Conservation (phyloP, 2,113 vertebrate genomes). For the Alethe castanea region DNA sequence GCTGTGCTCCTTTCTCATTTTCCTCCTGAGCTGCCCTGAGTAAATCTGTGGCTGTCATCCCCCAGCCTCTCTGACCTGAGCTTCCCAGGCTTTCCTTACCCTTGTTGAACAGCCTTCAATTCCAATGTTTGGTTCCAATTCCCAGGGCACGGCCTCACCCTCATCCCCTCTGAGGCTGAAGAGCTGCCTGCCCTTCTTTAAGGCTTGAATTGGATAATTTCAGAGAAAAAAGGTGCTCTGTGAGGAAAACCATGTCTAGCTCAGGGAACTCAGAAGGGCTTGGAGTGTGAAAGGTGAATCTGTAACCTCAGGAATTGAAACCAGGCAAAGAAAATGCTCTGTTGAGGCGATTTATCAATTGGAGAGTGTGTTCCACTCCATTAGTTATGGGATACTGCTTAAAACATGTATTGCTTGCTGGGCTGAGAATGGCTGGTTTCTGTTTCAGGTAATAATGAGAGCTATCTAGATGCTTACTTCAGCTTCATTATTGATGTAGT, state of each 20-base stretch:
- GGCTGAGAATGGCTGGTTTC: background rate
- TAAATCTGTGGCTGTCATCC: background rate
- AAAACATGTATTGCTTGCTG: background rate
- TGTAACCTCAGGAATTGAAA: background rate
- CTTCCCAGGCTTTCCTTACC: background rate
- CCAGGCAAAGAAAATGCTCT: background rate
- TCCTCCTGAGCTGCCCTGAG: background rate
- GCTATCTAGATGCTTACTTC: background rate
- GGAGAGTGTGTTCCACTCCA: background rate
- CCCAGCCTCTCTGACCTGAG: background rate
- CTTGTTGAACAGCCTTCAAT: background rate
- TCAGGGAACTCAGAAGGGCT: background rate
- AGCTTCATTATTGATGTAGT: background rate
- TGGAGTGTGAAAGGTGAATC: background rate
- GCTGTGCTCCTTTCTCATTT: background rate
- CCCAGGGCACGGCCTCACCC: background rate
- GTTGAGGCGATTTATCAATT: background rate
- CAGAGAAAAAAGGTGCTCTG: background rate
- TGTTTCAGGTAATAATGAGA: background rate
- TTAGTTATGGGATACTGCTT: background rate
- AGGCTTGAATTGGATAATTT: background rate
- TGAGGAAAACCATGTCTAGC: background rate
- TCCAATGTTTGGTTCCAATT: background rate
- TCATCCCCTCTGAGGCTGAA: background rate
- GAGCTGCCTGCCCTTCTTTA: background rate